phyloP scores from a whole-genome alignment of 2,113 vertebrate species.

The Pangasianodon gigas region DNA sequence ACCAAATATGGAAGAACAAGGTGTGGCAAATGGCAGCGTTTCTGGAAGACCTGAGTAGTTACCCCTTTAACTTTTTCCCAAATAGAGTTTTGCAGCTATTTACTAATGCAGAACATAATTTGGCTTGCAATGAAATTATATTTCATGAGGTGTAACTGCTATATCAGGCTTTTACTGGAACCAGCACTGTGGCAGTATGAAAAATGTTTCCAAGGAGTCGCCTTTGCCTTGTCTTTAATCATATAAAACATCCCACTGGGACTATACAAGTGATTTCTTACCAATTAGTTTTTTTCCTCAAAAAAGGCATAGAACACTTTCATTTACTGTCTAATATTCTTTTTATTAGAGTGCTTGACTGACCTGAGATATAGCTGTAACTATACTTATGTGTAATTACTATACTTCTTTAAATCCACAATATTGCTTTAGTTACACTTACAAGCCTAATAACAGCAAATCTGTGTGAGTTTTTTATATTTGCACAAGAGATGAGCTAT shows the following conservation, averaged over 20 bases:
- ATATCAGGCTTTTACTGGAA: not conserved
- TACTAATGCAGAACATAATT: not conserved
- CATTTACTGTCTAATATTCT: not conserved
- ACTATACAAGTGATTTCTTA: not conserved
- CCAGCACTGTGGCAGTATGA: not conserved
- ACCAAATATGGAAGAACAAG: not conserved
- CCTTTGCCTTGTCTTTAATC: not conserved
- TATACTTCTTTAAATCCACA: too few relatives aligned
- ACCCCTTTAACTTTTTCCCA: not conserved
- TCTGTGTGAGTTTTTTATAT: too few relatives aligned
- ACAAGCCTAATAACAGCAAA: too few relatives aligned
- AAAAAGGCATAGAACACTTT: not conserved
- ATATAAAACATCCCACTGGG: not conserved
- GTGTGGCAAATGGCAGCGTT: not conserved
- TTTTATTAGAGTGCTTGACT: not conserved
- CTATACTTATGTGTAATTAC: too few relatives aligned
- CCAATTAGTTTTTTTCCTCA: too few relatives aligned
- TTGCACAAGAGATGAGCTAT: too few relatives aligned
- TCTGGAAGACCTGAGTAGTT: not conserved
- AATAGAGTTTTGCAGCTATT: not conserved
- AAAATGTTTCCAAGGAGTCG: not conserved
- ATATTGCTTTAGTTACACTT: too few relatives aligned
- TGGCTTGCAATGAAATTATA: not conserved
- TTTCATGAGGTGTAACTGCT: not conserved
- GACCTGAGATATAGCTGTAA: too few relatives aligned